These are phyloP conservation scores for Hypomecis atomaria DNA, from an alignment of 2,888 invertebrate species.

Conservation along the genomic window DNA sequence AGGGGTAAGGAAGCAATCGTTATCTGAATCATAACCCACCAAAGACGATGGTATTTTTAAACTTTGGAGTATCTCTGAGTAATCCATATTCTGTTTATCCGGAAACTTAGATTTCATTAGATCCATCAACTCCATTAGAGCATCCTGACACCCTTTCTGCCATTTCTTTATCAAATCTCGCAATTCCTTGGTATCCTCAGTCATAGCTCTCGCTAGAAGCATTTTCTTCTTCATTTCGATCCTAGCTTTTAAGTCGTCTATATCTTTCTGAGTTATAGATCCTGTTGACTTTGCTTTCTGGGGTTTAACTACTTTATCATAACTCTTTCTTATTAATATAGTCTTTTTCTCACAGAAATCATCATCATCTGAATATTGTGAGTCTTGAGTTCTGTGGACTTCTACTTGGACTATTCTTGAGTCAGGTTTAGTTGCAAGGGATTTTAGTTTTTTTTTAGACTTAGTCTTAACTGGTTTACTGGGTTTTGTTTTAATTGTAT, in stretches of 20 bases:
- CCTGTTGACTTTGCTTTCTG: conserved; percentile 75
- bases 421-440: conserved; percentile 43
- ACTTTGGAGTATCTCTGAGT: conserved; percentile 74
- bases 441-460: conserved; percentile 51
- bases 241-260: conserved; percentile 69
- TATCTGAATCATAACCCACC: conserved; percentile 80
- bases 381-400: conserved; percentile 41
- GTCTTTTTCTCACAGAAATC: conserved; percentile 70
- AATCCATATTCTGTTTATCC: conserved; percentile 71
- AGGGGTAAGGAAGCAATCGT: conserved; percentile 76
- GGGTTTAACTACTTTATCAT: conserved; percentile 68
- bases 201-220: conserved; percentile 64
- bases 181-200: conserved; percentile 78
- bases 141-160: conserved; percentile 82
- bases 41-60: conserved; percentile 78
- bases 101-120: conserved; percentile 72
- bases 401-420: conserved; percentile 35
- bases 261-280: conserved; percentile 74
- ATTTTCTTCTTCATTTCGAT: conserved; percentile 75
- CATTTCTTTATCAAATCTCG: conserved; percentile 78
- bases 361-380: conserved; percentile 62
- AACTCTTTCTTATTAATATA: conserved; percentile 68
- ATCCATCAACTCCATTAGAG: conserved; percentile 77
- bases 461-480: conserved; percentile 45
- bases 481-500: conserved; percentile 40